Evolutionary conservation across 2,797 vertebrate species (phyloP), one percentile per base, ranked within the genome.

Genomic region (Anomalospiza imberbis): DNA sequence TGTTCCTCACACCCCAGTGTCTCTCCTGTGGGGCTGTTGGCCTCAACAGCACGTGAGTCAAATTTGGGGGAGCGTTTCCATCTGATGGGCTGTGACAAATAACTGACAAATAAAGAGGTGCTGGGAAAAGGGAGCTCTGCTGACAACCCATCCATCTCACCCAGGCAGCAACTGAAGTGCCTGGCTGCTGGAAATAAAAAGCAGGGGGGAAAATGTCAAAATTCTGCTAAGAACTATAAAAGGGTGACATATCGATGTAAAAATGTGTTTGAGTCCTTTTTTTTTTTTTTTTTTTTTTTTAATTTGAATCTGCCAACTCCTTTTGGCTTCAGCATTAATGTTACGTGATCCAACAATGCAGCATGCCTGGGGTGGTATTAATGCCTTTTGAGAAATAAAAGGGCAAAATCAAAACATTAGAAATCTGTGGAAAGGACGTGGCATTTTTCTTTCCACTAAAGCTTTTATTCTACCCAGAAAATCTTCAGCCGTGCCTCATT

Each of bases 391-490:
- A 75, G 48, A 60, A 91, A 65, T 38, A 45, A 68, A 77, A 80
- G 51, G n/a, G 17, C 21, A 44, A 62, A 68, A 34, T 50, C 65
- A 75, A 76, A 81, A 32, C 17, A 17, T 26, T 73, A 4, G 9
- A 53, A 29, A 26, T 55, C 44, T 36, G 4, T 28, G 34, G 58
- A 71, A 77, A 83, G 60, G 36, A 60, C 6, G 0, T 12, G 51
- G 3, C 1, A 0, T 10, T 72, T 42, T 31, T 36, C n/a, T 40
- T 29, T 51, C 17, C 15, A 17, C 0, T 3, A 9, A 91, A 61
- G 13, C 24, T 53, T 88, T 60, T 12, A 5, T 58, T 67, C 17
- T 29, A 10, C 66, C 13, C 2, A 44, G 38, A 62, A 61, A 50
- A 54, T 7, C 34, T 54, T 70, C 48, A 68, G 19, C 80, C 87